Conservation (phyloP, 2,113 vertebrate species). For the Nycticorax nycticorax region DNA sequence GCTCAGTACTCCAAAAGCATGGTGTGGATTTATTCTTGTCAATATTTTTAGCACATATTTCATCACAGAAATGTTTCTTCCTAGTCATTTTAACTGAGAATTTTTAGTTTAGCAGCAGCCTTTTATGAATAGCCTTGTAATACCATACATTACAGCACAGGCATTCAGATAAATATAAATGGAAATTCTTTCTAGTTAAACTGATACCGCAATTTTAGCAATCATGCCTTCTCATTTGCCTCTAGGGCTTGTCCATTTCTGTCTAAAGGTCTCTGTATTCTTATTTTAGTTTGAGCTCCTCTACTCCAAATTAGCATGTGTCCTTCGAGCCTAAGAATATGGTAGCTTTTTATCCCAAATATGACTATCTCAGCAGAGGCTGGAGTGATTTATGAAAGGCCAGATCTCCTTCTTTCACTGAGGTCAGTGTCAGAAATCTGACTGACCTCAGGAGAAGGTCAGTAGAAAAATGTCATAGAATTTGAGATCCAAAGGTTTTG, state of each 20-base stretch:
- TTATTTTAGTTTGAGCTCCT: constrained; percentile 8
- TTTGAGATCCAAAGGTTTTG: neutral
- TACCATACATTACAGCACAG: neutral
- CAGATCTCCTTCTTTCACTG: neutral
- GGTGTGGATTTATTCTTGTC: neutral
- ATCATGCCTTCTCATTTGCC: constrained; percentile 32
- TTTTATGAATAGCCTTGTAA: constrained; percentile 4
- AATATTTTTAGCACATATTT: constrained; percentile 17
- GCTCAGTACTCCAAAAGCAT: neutral
- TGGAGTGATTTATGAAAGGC: neutral
- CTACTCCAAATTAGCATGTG: constrained; percentile 1
- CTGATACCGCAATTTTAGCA: neutral
- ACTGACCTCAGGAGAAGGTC: neutral
- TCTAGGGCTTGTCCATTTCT: neutral
- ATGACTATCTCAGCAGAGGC: neutral
- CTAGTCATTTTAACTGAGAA: neutral
- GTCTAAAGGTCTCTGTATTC: constrained; percentile 8
- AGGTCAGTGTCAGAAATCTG: constrained; percentile 5
- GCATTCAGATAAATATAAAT: constrained; percentile 49
- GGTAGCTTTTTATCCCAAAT: neutral
- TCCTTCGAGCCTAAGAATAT: neutral
- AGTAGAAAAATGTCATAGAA: neutral
- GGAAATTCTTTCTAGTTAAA: constrained; percentile 40
- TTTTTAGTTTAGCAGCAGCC: neutral
- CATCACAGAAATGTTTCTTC: neutral